Evolutionary conservation across 37 sponge, comb jelly and placozoan species (phyloP).

Genomic region (Theonella swinhoei): DNA sequence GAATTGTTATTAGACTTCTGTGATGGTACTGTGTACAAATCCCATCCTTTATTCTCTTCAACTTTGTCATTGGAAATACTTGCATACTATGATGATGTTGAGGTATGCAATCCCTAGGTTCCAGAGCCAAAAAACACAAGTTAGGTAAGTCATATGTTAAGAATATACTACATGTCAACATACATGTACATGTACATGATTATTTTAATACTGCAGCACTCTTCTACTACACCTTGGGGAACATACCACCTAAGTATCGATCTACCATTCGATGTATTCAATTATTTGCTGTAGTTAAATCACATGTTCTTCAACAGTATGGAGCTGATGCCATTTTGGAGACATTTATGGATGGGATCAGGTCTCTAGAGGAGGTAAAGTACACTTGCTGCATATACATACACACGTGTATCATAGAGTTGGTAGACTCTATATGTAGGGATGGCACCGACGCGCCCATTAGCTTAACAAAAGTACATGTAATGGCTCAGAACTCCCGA

Average conservation of each 20-base stretch:
- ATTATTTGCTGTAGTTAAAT: slow-evolving; percentile 30
- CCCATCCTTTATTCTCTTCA: slow-evolving; percentile 32
- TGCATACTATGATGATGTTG: slow-evolving; percentile 69
- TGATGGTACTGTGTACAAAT: slow-evolving; percentile 45
- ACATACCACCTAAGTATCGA: slow-evolving; percentile 37
- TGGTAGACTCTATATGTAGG: too few species aligned
- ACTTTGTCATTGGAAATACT: slow-evolving; percentile 45
- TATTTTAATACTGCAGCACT: slow-evolving; percentile 22
- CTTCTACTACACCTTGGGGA: slow-evolving; percentile 51
- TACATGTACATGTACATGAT: background rate
- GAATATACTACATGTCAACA: background rate
- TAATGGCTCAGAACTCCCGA: too few species aligned
- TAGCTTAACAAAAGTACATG: too few species aligned
- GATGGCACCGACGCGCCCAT: too few species aligned
- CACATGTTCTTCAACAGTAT: slow-evolving; percentile 16
- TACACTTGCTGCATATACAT: too few species aligned
- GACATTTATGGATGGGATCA: slow-evolving; percentile 46
- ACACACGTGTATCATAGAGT: too few species aligned
- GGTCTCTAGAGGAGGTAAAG: too few species aligned
- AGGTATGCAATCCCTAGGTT: slow-evolving; percentile 69
- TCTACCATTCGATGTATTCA: slow-evolving; percentile 40
- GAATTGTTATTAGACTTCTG: slow-evolving; percentile 39
- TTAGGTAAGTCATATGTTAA: slow-evolving; percentile 42
- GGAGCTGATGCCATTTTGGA: slow-evolving; percentile 43
- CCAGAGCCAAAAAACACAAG: slow-evolving; percentile 60